Base-by-base conservation (phyloP, 2,797 vertebrate genomes). In the Manis javanica region DNA sequence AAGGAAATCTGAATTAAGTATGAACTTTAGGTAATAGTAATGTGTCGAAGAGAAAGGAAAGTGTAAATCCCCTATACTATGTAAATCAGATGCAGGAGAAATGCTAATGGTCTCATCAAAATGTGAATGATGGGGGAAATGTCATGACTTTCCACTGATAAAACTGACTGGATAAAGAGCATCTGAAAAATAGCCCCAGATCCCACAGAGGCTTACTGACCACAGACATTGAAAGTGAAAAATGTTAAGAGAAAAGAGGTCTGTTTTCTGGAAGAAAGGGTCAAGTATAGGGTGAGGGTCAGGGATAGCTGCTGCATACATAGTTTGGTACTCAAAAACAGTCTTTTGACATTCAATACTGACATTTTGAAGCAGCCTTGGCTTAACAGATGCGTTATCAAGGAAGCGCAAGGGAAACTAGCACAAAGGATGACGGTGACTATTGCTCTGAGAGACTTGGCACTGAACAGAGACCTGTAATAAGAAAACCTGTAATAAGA, bases 301-400 rank as follows among this genome's bases (percentile, higher is more conserved):
- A 90, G 14, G 13, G 57, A 57, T 95, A 71, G 34, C 61, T 90
- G 61, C 69, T 97, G 72, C 12, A 1, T 90, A 87, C n/a, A 79
- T 68, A 86, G 72, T 37, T 94, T 85, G 29, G 51, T 82, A 95
- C 94, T 96, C 85, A 96, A 94, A 95, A 92, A 42, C 68, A 90
- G 63, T 72, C 87, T 95, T 93, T 91, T 97, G 92, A 92, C 82
- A 96, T 93, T 97, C 92, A 96, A 24, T 90, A 88, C 91, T 96
- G 97, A 97, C 95, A 95, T 96, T 96, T 90, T 94, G 57, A 91
- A 94, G 71, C 37, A 92, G 61, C 66, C 59, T 93, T 92, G 86
- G 77, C 82, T 64, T 81, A 97, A 85, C 55, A 94, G 87, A 59
- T 94, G 84, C 72, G 88, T 97, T 95, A 95, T 46, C 46, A 46